These are phyloP conservation scores for Drosophila meridionalis DNA, from an alignment of 2,888 invertebrate species.

Conservation along the genomic window DNA sequence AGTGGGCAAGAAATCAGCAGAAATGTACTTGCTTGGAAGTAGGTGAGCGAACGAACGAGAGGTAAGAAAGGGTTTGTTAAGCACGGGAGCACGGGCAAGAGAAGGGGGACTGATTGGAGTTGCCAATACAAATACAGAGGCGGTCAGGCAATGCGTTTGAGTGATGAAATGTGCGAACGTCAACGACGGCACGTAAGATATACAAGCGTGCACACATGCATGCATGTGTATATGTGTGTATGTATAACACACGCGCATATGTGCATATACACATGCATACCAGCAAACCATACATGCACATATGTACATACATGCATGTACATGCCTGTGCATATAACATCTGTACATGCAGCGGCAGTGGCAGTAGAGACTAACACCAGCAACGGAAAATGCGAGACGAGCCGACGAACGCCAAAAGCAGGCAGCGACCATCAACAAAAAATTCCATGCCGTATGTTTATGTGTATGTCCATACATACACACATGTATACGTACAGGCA, in stretches of 20 bases:
- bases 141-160: conserved; percentile 35
- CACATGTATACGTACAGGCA: not conserved
- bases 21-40: conserved; percentile 48
- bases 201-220: not conserved
- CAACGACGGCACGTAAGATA: conserved; percentile 47
- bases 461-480: not conserved
- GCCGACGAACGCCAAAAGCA: conserved; percentile 58
- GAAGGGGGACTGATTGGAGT: conserved; percentile 13
- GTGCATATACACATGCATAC: not conserved
- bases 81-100: not conserved
- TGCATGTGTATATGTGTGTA: no score
- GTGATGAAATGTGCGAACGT: conserved; percentile 39
- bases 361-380: conserved; percentile 21
- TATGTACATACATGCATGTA: not conserved
- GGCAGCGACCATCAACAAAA: conserved; percentile 21
- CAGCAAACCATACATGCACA: not conserved
- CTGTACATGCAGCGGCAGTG: conserved; percentile 10
- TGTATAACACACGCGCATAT: not conserved
- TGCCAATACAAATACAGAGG: conserved; percentile 28
- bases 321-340: conserved; percentile 3
- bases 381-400: conserved; percentile 57
- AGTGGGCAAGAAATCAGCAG: conserved; percentile 11
- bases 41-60: conserved; percentile 28
- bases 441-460: conserved; percentile 16
- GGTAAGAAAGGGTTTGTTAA: not conserved